These are phyloP conservation scores for Belonocnema kinseyi DNA, from an alignment of 1,140 invertebrate genomes.

Conservation along the genomic window DNA sequence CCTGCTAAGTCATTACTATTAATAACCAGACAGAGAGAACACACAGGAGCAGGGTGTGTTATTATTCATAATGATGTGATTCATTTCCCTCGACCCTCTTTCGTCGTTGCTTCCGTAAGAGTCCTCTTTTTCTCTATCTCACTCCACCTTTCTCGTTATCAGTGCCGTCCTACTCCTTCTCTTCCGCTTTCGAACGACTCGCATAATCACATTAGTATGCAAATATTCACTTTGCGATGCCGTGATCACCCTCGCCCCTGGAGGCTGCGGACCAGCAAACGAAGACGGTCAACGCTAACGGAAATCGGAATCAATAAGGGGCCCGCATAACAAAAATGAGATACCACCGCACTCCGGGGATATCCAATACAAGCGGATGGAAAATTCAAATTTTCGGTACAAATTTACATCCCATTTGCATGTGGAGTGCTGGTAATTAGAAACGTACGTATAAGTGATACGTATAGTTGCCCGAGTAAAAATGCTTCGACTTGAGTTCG, in stretches of 20 bases:
- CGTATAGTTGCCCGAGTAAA: too few relatives aligned
- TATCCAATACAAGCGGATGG: slow-evolving; percentile 17
- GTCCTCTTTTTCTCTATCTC: slow-evolving; percentile 42
- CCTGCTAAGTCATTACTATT: slow-evolving; percentile 66
- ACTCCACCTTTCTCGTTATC: slow-evolving; percentile 36
- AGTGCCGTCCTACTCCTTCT: slow-evolving; percentile 33
- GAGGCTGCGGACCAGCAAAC: slow-evolving; percentile 26
- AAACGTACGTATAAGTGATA: slow-evolving; percentile 13
- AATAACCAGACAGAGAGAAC: slow-evolving; percentile 61
- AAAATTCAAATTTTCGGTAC: slow-evolving; percentile 23
- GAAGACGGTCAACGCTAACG: slow-evolving; percentile 26
- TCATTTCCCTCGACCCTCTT: slow-evolving; percentile 58
- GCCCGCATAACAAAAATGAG: slow-evolving; percentile 1
- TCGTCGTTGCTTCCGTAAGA: slow-evolving; percentile 45
- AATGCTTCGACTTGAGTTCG: too few relatives aligned
- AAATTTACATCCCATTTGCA: slow-evolving; percentile 22
- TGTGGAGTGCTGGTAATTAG: slow-evolving; percentile 31
- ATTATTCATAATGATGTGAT: slow-evolving; percentile 68
- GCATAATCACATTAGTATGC: slow-evolving; percentile 65
- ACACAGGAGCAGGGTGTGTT: slow-evolving; percentile 56
- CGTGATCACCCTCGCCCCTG: slow-evolving; percentile 46
- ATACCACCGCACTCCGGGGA: slow-evolving; percentile 6
- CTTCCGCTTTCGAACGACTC: slow-evolving; percentile 32
- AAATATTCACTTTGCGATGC: slow-evolving; percentile 64
- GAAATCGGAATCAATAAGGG: slow-evolving; percentile 29